A percentile compares a stretch with the other conserved stretches of the same genome.
Conservation (phyloP, 2,888 invertebrate species). For the Sepioteuthis lessoniana region DNA sequence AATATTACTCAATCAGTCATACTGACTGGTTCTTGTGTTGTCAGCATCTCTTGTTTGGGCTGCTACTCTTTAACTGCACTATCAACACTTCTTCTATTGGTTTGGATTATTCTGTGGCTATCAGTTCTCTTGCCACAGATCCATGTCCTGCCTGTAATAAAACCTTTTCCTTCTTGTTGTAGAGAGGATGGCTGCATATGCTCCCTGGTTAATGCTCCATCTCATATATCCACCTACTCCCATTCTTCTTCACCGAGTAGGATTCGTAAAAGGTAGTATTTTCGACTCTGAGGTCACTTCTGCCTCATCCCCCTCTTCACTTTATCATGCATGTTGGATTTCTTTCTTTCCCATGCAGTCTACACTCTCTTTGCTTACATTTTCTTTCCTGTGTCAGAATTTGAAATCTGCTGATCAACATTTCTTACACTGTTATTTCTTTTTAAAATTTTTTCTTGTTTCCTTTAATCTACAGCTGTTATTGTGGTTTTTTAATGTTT, state of each 20-base stretch:
- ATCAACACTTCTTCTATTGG: neutral
- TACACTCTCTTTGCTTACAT: neutral
- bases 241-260: slow-evolving; percentile 34
- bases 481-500: neutral
- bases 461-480: neutral
- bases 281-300: neutral
- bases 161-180: neutral
- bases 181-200: slow-evolving; percentile 46
- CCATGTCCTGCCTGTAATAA: neutral
- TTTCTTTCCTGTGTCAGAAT: neutral
- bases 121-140: neutral
- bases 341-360: slow-evolving; percentile 23
- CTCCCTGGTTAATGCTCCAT: slow-evolving; percentile 40
- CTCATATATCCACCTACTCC: slow-evolving; percentile 34
- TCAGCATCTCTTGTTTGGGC: slow-evolving; percentile 1
- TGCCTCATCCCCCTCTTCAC: neutral
- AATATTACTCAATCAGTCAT: too few relatives aligned
- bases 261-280: slow-evolving; percentile 41
- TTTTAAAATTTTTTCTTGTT: neutral
- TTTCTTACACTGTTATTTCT: neutral
- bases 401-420: neutral
- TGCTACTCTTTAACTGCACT: neutral
- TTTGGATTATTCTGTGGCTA: neutral
- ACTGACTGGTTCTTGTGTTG: neutral
- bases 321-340: neutral